Percentiles rank a stretch among this genome's conserved stretches.
These are phyloP conservation scores for Merops nubicus DNA, from an alignment of 2,113 vertebrate genomes.

Conservation along the genomic window DNA sequence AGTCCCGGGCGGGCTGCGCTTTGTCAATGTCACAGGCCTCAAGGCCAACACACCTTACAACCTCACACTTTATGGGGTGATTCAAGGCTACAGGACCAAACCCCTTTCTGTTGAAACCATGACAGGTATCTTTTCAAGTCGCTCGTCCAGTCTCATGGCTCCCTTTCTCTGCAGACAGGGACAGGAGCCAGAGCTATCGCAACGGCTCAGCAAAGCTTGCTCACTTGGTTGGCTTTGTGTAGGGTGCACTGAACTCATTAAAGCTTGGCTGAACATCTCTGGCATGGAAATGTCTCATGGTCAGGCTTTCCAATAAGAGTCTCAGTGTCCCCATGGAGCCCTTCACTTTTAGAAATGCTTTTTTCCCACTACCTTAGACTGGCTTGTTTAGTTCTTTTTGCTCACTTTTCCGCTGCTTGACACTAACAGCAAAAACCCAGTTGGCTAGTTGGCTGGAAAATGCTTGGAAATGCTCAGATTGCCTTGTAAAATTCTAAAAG, in stretches of 20 bases:
- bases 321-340: background rate
- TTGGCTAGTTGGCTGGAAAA: too few species aligned
- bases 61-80: constrained; percentile 81
- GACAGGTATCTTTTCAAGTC: constrained; percentile 65
- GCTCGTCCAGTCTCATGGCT: background rate
- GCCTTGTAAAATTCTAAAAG: background rate
- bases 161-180: background rate
- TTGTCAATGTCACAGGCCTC: constrained; percentile 79
- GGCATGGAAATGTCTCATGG: background rate
- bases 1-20: constrained; percentile 75
- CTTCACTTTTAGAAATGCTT: background rate
- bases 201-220: background rate
- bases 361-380: background rate
- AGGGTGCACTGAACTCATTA: background rate
- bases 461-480: background rate
- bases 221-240: background rate
- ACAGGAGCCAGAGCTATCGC: background rate
- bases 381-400: background rate
- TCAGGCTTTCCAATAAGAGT: background rate
- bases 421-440: constrained; percentile 7
- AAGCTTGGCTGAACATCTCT: constrained; percentile 1
- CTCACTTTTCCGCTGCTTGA: background rate
- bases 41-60: constrained; percentile 84
- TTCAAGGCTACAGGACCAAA: constrained; percentile 75
- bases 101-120: constrained; percentile 62